Conservation (phyloP, 2,113 vertebrate species). For the Cottus gobio region DNA sequence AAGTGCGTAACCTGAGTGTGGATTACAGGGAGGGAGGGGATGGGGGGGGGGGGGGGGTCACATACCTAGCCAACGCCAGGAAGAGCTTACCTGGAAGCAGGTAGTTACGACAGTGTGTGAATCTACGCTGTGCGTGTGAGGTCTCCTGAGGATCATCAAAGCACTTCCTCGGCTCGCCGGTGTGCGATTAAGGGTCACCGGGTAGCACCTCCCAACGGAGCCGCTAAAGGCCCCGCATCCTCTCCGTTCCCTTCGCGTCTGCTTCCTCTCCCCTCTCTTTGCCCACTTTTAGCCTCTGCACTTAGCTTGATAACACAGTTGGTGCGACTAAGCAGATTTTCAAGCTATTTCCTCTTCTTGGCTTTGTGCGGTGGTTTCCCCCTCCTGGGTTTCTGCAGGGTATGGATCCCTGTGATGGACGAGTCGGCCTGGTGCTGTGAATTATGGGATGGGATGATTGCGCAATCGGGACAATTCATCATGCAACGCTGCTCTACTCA, state of each 20-base stretch:
- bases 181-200: constrained; percentile 65
- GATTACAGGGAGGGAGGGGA: constrained; percentile 44
- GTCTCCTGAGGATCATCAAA: constrained; percentile 65
- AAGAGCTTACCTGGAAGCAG: constrained; percentile 73
- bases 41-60: constrained; percentile 1
- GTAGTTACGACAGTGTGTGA: constrained; percentile 60
- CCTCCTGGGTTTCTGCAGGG: constrained; percentile 40
- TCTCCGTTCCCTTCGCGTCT: constrained; percentile 35
- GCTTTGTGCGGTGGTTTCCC: background rate
- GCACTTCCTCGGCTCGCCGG: constrained; percentile 52
- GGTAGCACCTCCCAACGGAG: constrained; percentile 65
- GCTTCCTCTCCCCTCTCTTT: constrained; percentile 34
- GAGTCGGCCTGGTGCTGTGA: constrained; percentile 50
- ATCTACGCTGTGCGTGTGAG: constrained; percentile 62
- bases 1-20: constrained; percentile 72
- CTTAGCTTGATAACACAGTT: constrained; percentile 51
- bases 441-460: constrained; percentile 72
- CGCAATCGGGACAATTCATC: constrained; percentile 76
- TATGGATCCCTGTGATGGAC: constrained; percentile 68
- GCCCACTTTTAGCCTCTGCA: constrained; percentile 16
- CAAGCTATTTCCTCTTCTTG: background rate
- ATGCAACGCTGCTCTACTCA: constrained; percentile 56
- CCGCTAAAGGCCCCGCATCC: constrained; percentile 53
- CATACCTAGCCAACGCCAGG: constrained; percentile 71
- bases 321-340: constrained; percentile 3